A percentile compares a stretch with the other conserved stretches of the same genome.
These are phyloP conservation scores for Spinus pinus DNA, from an alignment of 2,797 vertebrate species.

Conservation along the genomic window DNA sequence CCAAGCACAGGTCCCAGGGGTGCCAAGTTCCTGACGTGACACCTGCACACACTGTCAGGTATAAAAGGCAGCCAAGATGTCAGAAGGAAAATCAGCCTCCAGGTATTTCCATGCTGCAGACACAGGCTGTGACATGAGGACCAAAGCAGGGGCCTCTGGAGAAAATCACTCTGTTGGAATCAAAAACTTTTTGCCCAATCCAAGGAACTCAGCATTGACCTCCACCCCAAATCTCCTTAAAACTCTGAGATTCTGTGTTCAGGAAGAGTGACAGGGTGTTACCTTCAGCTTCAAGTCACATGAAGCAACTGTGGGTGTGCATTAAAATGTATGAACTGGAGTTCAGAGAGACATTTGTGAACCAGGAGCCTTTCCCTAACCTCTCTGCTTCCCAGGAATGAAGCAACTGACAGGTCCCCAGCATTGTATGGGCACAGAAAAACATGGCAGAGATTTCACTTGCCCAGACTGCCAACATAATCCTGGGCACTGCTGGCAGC, in stretches of 20 bases:
- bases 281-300: constrained; percentile 38
- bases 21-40: neutral
- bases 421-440: neutral
- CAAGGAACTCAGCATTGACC: neutral
- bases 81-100: neutral
- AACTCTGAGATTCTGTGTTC: neutral
- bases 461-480: neutral
- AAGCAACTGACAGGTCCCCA: neutral
- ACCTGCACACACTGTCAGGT: neutral
- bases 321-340: constrained; percentile 30
- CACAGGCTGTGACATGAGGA: neutral
- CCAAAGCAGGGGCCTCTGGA: neutral
- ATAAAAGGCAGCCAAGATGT: neutral
- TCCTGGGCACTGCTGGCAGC: neutral
- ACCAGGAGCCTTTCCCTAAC: neutral
- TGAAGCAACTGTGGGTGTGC: constrained; percentile 21
- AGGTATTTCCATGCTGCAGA: neutral
- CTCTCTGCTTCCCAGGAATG: neutral
- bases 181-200: neutral
- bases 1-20: neutral
- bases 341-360: neutral
- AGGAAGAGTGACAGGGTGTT: neutral
- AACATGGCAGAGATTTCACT: neutral
- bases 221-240: neutral
- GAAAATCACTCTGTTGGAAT: neutral